Conservation (phyloP, 1,140 invertebrate genomes). For the Ericerus pela region DNA sequence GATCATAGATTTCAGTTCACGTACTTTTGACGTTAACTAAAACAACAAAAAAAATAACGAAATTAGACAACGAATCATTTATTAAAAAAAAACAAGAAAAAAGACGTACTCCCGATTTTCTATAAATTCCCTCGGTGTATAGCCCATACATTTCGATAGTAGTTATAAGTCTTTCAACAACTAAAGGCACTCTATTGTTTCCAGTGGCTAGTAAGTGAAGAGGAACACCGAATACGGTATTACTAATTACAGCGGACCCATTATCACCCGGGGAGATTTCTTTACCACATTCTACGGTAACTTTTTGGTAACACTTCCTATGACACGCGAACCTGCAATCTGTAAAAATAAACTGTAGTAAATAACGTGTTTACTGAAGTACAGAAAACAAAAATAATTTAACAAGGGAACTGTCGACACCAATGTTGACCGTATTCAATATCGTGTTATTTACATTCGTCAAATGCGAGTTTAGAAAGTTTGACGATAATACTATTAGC, state of each 20-base stretch:
- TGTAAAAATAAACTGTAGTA: no score
- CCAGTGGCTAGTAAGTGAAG: constrained; percentile 54
- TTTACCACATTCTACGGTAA: constrained; percentile 35
- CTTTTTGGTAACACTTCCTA: constrained; percentile 77
- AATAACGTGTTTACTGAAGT: no score
- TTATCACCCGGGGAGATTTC: constrained; percentile 15
- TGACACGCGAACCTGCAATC: constrained; percentile 87
- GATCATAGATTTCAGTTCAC: constrained; percentile 54
- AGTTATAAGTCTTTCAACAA: constrained; percentile 73
- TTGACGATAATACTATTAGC: no score
- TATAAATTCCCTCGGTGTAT: constrained; percentile 83
- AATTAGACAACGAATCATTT: constrained; percentile 12
- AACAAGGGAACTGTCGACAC: no score
- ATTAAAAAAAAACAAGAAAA: constrained; percentile 4
- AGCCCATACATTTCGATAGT: constrained; percentile 82
- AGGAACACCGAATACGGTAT: constrained; percentile 61
- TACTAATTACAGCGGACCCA: constrained; percentile 31
- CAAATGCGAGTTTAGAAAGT: no score
- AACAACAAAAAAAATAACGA: constrained; percentile 9
- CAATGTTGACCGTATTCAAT: no score
- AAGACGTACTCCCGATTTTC: constrained; percentile 69
- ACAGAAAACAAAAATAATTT: no score
- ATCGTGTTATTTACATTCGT: no score
- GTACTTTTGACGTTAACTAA: constrained; percentile 48
- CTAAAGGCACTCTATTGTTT: constrained; percentile 62